phyloP scores from a whole-genome alignment of 2,797 vertebrate species.

The Onychomys arenicola region DNA sequence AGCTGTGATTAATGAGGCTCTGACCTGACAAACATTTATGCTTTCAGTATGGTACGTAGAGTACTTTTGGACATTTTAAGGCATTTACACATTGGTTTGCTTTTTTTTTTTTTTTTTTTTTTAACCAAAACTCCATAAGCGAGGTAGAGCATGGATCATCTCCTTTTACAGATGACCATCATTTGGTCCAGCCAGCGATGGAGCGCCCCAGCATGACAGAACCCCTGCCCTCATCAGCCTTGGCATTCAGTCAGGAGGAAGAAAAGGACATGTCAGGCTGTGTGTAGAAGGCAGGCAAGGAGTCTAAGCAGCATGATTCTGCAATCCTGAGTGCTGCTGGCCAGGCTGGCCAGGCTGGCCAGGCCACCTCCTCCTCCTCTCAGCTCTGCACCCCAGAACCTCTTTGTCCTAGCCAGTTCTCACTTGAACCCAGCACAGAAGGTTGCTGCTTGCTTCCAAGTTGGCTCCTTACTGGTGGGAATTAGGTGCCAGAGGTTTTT shows the following conservation, averaged over 20 bases:
- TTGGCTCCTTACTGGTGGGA: slow-evolving; percentile 35
- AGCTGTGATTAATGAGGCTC: neutral
- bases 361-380: neutral
- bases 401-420: neutral
- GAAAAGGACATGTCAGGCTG: neutral
- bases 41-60: neutral
- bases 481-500: slow-evolving; percentile 69
- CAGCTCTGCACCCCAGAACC: neutral
- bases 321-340: neutral
- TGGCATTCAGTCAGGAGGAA: neutral
- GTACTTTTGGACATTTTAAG: neutral
- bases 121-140: neutral
- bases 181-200: neutral
- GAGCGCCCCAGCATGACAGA: neutral
- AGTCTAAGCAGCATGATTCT: neutral
- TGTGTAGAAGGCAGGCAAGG: neutral
- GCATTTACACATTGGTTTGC: neutral
- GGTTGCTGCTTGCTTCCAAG: slow-evolving; percentile 37
- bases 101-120: too few relatives aligned
- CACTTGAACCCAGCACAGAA: slow-evolving; percentile 20
- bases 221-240: neutral
- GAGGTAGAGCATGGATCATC: neutral
- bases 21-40: neutral
- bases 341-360: neutral
- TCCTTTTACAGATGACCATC: neutral